Percentiles rank a stretch among this genome's conserved stretches.
Conservation (phyloP, 2,888 invertebrate genomes). For the Galerucella calmariensis region DNA sequence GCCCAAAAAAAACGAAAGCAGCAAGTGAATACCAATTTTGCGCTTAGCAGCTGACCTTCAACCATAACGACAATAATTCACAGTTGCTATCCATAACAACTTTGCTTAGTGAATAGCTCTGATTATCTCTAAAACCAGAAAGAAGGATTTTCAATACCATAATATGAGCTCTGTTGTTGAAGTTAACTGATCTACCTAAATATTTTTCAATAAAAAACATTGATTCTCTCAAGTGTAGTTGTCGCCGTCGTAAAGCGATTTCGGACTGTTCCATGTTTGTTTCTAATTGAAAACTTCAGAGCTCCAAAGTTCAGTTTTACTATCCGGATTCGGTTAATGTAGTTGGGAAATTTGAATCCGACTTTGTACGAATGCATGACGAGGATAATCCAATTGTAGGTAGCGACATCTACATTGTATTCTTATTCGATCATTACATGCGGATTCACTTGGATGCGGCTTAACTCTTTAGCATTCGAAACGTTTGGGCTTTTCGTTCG, state of each 20-base stretch:
- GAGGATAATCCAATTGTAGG: constrained; percentile 47
- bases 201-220: not conserved
- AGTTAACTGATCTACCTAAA: not conserved
- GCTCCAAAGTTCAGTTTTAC: constrained; percentile 29
- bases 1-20: too few species aligned
- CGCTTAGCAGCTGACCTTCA: too few species aligned
- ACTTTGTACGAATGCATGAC: constrained; percentile 23
- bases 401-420: constrained; percentile 48
- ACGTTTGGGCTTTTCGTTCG: constrained; percentile 9
- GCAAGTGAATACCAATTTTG: too few species aligned
- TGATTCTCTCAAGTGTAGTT: constrained; percentile 8
- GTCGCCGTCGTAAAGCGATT: constrained; percentile 19
- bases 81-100: too few species aligned
- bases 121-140: too few species aligned
- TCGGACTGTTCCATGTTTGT: constrained; percentile 26
- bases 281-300: constrained; percentile 35
- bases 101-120: too few species aligned
- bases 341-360: constrained; percentile 32
- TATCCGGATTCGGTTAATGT: constrained; percentile 18
- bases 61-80: too few species aligned
- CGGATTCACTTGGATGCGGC: constrained; percentile 53
- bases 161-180: not conserved
- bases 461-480: constrained; percentile 46
- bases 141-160: not conserved
- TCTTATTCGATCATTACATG: constrained; percentile 56